A percentile compares a stretch with the other conserved stretches of the same genome.
phyloP scores from a whole-genome alignment of 2,113 vertebrate species.

The Grantiella picta region DNA sequence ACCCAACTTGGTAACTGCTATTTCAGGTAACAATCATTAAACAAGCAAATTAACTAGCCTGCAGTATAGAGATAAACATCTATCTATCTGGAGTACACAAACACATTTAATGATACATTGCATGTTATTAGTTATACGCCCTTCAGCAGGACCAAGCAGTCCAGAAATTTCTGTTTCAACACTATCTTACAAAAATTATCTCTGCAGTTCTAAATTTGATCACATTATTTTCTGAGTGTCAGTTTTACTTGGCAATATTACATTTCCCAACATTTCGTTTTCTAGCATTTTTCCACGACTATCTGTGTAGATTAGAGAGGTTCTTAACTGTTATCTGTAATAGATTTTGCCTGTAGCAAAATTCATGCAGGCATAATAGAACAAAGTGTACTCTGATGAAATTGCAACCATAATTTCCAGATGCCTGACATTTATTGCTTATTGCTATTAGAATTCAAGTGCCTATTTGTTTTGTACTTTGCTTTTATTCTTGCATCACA shows the following conservation, averaged over 20 bases:
- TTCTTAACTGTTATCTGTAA: slow-evolving; percentile 86
- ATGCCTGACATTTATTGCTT: slow-evolving; percentile 87
- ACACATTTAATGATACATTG: slow-evolving; percentile 16
- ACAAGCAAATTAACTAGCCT: slow-evolving; percentile 33
- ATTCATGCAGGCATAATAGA: slow-evolving; percentile 85
- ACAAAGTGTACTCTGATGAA: slow-evolving; percentile 85
- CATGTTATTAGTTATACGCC: slow-evolving; percentile 23
- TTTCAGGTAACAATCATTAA: slow-evolving; percentile 72
- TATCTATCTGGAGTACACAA: slow-evolving; percentile 51
- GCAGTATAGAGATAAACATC: slow-evolving; percentile 70
- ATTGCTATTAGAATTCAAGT: slow-evolving; percentile 88
- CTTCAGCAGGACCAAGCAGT: slow-evolving; percentile 59
- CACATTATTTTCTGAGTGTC: slow-evolving; percentile 72
- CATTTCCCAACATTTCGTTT: slow-evolving; percentile 77
- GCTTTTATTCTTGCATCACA: slow-evolving; percentile 84
- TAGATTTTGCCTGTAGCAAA: slow-evolving; percentile 86
- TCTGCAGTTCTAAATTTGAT: slow-evolving; percentile 63
- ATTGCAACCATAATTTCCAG: slow-evolving; percentile 87
- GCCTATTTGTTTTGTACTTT: slow-evolving; percentile 86
- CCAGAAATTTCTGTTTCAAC: slow-evolving; percentile 30
- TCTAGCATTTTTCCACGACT: slow-evolving; percentile 74
- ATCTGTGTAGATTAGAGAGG: slow-evolving; percentile 84
- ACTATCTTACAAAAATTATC: slow-evolving; percentile 69
- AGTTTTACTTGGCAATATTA: slow-evolving; percentile 73
- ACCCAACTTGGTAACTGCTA: slow-evolving; percentile 53